Base-by-base conservation (phyloP, 1,140 invertebrate genomes). In the Helicoverpa armigera region DNA sequence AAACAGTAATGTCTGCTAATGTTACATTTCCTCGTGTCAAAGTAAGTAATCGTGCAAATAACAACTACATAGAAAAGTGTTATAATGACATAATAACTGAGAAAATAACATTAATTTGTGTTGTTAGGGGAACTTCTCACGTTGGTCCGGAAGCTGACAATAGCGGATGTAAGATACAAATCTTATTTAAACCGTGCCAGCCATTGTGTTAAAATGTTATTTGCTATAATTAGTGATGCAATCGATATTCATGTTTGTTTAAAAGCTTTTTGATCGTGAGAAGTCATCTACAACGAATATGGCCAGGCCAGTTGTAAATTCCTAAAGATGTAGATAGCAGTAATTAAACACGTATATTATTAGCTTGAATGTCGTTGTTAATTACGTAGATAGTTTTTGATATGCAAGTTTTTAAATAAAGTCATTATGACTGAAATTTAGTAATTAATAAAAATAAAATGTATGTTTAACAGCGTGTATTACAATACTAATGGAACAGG, bases 241-340 rank as follows among this genome's bases (percentile, higher is more conserved):
- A 79, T 79, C 76, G 65, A 79, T 79, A 79, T 79, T 79, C 63
- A 50, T 79, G 75, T 77, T 77, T 53, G 75, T 77, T 77, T 65
- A 77, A 77, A 50, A 76, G 73, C 23, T 77, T 53, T 53, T 67
- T 50, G 61, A 77, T 77, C 75, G 75, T 77, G 75, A 43, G 75
- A 77, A 51, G 58, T 53, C 12, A 77, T 77, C 75, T 77, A 7
- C 35, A n/a, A 67, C 5, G 43, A 51, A 69, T 76, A 53, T 56
- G 31, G 23, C n/a, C 43, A 3, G 65, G 65, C 3, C 18, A 10
- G 43, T 23, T 18, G 65, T 23, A 10, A 23, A 50, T 50, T 48
- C 63, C 9, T 2, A 16, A 11, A 69, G 65, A 69, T 69, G 43
- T 12, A 50, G 16, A 65, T 65, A 65, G 14, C 13, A 35, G n/a